Evolutionary conservation across 2,113 vertebrate genomes (phyloP).

Genomic region (Cephalophus harveyi): DNA sequence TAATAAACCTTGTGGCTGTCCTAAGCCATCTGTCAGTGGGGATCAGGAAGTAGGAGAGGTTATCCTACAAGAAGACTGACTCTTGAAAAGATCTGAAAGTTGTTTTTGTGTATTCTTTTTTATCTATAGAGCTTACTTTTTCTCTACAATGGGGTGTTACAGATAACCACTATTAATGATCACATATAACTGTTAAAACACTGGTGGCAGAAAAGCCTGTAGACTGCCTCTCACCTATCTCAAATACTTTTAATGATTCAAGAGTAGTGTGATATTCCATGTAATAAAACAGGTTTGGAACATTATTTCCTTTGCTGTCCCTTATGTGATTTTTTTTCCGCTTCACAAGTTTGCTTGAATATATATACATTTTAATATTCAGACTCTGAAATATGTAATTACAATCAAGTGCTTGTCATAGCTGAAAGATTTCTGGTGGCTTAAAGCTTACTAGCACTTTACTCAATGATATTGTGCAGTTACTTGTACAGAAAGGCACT

Average conservation of each 20-base stretch:
- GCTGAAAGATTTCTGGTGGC: constrained; percentile 59
- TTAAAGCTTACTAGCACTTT: constrained; percentile 69
- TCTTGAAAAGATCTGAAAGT: neutral
- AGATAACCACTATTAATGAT: neutral
- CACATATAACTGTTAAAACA: neutral
- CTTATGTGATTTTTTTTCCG: neutral
- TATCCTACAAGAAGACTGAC: neutral
- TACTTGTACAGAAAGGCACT: constrained; percentile 65
- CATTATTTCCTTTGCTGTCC: constrained; percentile 2
- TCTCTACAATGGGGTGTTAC: neutral
- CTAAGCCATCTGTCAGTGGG: neutral
- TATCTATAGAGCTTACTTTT: constrained; percentile 12
- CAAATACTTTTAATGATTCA: neutral
- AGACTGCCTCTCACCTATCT: neutral
- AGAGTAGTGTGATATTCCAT: neutral
- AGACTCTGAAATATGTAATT: constrained; percentile 38
- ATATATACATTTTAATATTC: neutral
- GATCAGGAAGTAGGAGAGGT: neutral
- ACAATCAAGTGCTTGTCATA: constrained; percentile 54
- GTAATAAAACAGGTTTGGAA: constrained; percentile 17
- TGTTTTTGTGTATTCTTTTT: constrained; percentile 30
- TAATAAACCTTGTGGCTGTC: neutral
- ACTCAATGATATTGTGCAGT: constrained; percentile 52
- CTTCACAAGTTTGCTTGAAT: neutral
- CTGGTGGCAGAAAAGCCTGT: neutral